These are phyloP conservation scores for Bovichtus diacanthus DNA, from an alignment of 2,797 vertebrate genomes.

Conservation along the genomic window DNA sequence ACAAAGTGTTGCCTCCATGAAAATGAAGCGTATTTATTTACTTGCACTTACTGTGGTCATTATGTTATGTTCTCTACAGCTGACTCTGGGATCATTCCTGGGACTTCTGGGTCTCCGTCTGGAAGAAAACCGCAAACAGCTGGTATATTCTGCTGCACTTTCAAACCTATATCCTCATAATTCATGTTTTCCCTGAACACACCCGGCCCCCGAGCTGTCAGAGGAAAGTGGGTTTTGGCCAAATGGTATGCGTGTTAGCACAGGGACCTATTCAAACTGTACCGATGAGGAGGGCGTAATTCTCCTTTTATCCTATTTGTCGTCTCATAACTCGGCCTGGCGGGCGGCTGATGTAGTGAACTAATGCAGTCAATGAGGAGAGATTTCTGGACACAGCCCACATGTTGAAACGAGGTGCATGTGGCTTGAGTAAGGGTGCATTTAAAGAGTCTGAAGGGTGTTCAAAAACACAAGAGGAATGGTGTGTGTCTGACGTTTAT, in stretches of 20 bases:
- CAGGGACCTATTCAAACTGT: no score
- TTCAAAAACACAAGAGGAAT: no score
- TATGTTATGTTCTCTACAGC: slow-evolving; percentile 64
- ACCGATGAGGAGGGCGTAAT: background rate
- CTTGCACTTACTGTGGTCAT: background rate
- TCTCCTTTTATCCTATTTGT: background rate
- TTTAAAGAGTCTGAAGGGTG: background rate
- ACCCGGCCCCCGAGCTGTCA: background rate
- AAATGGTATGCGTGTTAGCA: background rate
- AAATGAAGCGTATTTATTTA: background rate
- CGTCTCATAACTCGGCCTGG: background rate
- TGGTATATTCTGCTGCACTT: slow-evolving; percentile 67
- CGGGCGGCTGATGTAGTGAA: no score
- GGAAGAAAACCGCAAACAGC: slow-evolving; percentile 83
- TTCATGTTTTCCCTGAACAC: slow-evolving; percentile 19
- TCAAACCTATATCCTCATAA: background rate
- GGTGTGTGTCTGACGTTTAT: no score
- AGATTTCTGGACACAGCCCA: background rate
- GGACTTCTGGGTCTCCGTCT: slow-evolving; percentile 82
- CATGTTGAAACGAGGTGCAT: background rate
- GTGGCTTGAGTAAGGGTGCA: background rate
- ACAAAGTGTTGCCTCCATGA: background rate
- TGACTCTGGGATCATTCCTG: slow-evolving; percentile 84
- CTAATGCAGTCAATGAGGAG: background rate
- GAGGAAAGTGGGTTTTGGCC: background rate